These are phyloP conservation scores for Aphaenogaster floridana DNA, from an alignment of 1,140 invertebrate genomes.

Conservation along the genomic window DNA sequence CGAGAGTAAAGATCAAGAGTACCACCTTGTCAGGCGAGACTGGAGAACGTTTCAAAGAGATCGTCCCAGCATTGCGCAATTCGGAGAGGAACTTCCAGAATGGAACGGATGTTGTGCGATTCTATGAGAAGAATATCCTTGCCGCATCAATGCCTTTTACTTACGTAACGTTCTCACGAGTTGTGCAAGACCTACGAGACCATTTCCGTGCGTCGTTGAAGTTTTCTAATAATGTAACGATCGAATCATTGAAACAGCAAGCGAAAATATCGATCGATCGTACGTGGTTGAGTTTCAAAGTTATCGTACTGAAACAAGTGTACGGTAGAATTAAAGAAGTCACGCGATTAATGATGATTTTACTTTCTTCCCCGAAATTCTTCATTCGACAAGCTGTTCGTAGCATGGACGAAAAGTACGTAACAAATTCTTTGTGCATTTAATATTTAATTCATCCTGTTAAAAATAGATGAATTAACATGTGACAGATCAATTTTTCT, in stretches of 20 bases:
- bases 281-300: conserved; percentile 32
- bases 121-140: conserved; percentile 14
- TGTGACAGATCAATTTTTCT: not conserved
- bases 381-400: conserved; percentile 70
- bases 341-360: conserved; percentile 15
- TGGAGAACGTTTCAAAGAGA: not conserved
- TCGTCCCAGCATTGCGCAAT: not conserved
- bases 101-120: not conserved
- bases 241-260: conserved; percentile 10
- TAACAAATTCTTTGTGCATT: not conserved
- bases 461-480: not conserved
- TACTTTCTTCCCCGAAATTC: conserved; percentile 66
- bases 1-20: conserved; percentile 8
- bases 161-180: not conserved
- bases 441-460: not conserved
- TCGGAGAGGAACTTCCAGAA: not conserved
- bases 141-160: conserved; percentile 59
- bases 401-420: conserved; percentile 75
- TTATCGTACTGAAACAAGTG: conserved; percentile 4
- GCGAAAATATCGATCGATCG: not conserved
- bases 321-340: conserved; percentile 1
- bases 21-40: not conserved
- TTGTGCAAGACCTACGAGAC: not conserved
- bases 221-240: not conserved
- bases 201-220: conserved; percentile 21